These are phyloP conservation scores for Premnoplex brunnescens DNA, from an alignment of 2,797 vertebrate genomes.

Conservation along the genomic window DNA sequence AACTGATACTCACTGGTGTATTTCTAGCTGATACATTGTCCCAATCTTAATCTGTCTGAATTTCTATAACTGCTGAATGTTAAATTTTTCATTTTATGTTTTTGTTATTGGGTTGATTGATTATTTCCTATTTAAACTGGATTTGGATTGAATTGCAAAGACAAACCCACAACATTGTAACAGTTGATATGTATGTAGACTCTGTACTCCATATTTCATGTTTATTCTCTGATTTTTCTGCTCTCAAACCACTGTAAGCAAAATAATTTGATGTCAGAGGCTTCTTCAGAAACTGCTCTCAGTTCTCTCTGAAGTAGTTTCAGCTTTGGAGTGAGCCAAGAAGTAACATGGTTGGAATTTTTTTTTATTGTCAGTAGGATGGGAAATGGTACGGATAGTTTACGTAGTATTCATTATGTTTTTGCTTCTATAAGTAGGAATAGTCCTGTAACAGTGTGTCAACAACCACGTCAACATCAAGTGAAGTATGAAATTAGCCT, in stretches of 20 bases:
- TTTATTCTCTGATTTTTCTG: conserved; percentile 59
- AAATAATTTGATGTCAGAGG: conserved; percentile 56
- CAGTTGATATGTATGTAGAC: conserved; percentile 71
- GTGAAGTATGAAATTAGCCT: background rate
- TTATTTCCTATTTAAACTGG: conserved; percentile 65
- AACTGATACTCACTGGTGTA: conserved; percentile 57
- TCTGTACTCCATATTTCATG: conserved; percentile 72
- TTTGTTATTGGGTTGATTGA: conserved; percentile 70
- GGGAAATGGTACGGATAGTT: background rate
- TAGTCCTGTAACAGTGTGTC: background rate
- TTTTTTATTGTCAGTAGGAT: background rate
- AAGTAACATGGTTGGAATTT: background rate
- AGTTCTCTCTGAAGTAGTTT: background rate
- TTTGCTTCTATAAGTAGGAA: background rate
- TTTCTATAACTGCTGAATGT: conserved; percentile 61
- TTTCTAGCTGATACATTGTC: conserved; percentile 70
- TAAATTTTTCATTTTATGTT: conserved; percentile 70
- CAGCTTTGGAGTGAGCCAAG: background rate
- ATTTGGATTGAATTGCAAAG: conserved; percentile 47
- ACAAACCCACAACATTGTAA: conserved; percentile 68
- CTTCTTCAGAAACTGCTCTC: background rate
- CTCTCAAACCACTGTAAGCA: conserved; percentile 84
- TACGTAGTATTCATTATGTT: background rate
- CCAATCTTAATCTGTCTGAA: conserved; percentile 54
- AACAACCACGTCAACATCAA: background rate